Evolutionary conservation across 1,140 invertebrate species (phyloP).

Genomic region (Scaptomyza montana): DNA sequence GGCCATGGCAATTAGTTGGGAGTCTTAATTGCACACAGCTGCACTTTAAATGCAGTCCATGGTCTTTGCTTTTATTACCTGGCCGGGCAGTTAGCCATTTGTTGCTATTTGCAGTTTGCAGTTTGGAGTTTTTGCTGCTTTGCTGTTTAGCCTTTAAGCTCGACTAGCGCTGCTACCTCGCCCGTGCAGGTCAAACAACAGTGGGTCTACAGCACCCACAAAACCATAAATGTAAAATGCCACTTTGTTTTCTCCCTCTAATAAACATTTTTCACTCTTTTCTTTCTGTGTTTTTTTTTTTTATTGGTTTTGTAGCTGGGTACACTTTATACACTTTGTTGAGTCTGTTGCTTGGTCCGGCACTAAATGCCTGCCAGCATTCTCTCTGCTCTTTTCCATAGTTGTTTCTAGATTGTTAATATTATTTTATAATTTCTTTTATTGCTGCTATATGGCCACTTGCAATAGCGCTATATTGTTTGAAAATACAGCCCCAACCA

Average conservation of each 20-base stretch:
- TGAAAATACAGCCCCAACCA: slow-evolving; percentile 7
- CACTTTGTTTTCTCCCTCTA: slow-evolving; percentile 33
- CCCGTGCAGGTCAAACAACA: neutral
- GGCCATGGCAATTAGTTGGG: slow-evolving; percentile 58
- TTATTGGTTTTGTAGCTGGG: slow-evolving; percentile 28
- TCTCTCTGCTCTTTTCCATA: neutral
- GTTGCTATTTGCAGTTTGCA: slow-evolving; percentile 36
- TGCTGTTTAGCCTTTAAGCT: slow-evolving; percentile 42
- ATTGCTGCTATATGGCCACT: slow-evolving; percentile 41
- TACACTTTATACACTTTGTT: slow-evolving; percentile 57
- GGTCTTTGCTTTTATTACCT: slow-evolving; percentile 29
- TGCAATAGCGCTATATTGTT: slow-evolving; percentile 20
- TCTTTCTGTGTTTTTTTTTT: slow-evolving; percentile 21
- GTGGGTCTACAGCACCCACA: slow-evolving; percentile 45
- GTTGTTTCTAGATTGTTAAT: slow-evolving; percentile 68
- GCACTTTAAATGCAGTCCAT: slow-evolving; percentile 57
- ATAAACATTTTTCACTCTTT: neutral
- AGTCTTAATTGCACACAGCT: slow-evolving; percentile 61
- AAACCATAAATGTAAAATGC: slow-evolving; percentile 74
- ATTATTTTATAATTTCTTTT: slow-evolving; percentile 81
- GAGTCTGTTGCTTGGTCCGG: slow-evolving; percentile 28
- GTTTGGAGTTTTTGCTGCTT: neutral
- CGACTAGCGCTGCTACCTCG: slow-evolving; percentile 1
- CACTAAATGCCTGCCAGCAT: slow-evolving; percentile 42
- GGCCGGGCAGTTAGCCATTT: slow-evolving; percentile 37